Evolutionary conservation across 2,797 vertebrate species (phyloP), one percentile per base, ranked within the genome.

Genomic region (Knipowitschia caucasica): DNA sequence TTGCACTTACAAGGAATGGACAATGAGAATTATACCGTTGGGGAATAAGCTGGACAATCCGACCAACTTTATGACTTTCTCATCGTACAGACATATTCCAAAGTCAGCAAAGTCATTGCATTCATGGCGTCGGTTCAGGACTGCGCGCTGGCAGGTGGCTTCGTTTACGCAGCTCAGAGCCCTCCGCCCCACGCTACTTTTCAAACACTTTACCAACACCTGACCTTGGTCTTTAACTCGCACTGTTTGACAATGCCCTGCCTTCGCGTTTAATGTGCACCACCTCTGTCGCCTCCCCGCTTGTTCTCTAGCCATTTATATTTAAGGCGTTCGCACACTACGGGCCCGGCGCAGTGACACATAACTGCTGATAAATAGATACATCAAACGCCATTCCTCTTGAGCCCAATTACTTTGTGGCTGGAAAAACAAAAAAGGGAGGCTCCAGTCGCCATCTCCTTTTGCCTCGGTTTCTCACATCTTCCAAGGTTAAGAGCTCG

Each of bases 191-290:
- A 57, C 53, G 58, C 44, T 40, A 64, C 49, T 56, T 55, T 70
- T 69, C 62, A 64, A 43, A 58, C 63, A 56, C 56, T 59, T 62
- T 75, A 72, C n/a, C n/a, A n/a, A n/a, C n/a, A n/a, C 74, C 53
- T 71, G 62, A 79, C 77, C 78, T 85, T 75, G 79, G 68, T 58
- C 59, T 71, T 76, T 73, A 75, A 78, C 79, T 79, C 76, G 75
- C 75, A 33, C 75, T 53, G 74, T 34, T 26, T 62, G 73, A 80
- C 68, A 75, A 76, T 71, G 59, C 64, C 58, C 73, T 61, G 68
- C 53, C 79, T 69, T 34, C 64, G 76, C 71, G 80, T 73, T 84
- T 75, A 83, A 82, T 80, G 75, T 71, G 65, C 25, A 35, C 60
- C 50, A 44, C 62, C 44, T 47, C 67, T 56, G 75, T 31, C 69